These are phyloP conservation scores for Perognathus longimembris DNA, from an alignment of 2,113 vertebrate species.

Conservation along the genomic window DNA sequence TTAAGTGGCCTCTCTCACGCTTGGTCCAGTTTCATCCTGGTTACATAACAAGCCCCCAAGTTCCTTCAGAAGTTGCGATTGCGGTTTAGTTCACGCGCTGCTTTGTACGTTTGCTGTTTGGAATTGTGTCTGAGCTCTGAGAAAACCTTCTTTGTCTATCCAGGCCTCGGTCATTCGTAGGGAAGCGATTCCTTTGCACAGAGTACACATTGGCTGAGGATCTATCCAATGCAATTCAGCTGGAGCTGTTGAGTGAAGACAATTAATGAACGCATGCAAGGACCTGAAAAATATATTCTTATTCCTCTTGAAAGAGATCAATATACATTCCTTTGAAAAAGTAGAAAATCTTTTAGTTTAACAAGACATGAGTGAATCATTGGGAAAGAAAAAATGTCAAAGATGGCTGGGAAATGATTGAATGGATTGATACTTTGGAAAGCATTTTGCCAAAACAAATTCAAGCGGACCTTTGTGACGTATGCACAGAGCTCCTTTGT, in stretches of 20 bases:
- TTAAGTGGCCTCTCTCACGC: not conserved
- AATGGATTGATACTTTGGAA: conserved; percentile 41
- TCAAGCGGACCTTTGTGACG: conserved; percentile 68
- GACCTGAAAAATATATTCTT: not conserved
- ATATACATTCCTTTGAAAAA: not conserved
- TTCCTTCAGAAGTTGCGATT: not conserved
- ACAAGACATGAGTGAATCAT: not conserved
- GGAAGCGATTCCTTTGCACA: not conserved
- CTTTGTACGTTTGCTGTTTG: not conserved
- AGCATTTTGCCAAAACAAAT: conserved; percentile 52
- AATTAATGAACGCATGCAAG: not conserved
- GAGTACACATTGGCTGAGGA: not conserved
- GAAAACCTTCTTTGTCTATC: not conserved
- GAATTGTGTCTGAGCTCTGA: not conserved
- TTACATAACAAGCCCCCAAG: not conserved
- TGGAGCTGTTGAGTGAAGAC: not conserved
- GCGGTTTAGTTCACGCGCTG: not conserved
- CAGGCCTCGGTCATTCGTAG: fast-evolving
- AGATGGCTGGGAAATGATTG: not conserved
- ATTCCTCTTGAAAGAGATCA: not conserved
- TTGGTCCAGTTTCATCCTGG: not conserved
- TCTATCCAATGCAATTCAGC: not conserved
- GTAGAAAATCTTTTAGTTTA: not conserved
- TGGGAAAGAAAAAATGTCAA: not conserved
- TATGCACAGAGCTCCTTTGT: conserved; percentile 27